Evolutionary conservation across 2,797 vertebrate species (phyloP).

Genomic region (Oryzias sinensis): DNA sequence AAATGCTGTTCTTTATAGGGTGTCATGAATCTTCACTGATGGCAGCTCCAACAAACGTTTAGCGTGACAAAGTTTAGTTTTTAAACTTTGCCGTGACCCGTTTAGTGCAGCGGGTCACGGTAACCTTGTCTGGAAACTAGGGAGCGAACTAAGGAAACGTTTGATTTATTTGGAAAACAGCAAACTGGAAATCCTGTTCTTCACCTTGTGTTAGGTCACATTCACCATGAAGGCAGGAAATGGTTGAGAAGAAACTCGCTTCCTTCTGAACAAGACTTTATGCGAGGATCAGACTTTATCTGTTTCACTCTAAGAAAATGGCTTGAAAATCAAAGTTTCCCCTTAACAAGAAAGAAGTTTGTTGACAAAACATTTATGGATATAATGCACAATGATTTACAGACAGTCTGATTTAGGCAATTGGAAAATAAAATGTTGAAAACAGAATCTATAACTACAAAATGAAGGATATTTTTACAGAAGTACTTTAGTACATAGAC

Average conservation of each 20-base stretch:
- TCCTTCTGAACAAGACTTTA: slow-evolving; percentile 8
- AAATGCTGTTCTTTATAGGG: no score
- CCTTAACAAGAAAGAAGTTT: not conserved
- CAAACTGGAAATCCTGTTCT: slow-evolving; percentile 69
- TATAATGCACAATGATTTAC: slow-evolving; percentile 43
- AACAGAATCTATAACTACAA: no score
- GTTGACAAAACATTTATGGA: slow-evolving; percentile 47
- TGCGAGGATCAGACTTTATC: not conserved
- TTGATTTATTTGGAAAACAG: slow-evolving; percentile 54
- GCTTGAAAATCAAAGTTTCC: not conserved
- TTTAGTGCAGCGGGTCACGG: slow-evolving; percentile 24
- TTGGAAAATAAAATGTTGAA: no score
- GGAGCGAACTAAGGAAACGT: slow-evolving; percentile 54
- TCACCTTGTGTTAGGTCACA: slow-evolving; percentile 46
- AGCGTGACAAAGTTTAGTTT: not conserved
- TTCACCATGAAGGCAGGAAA: slow-evolving; percentile 47
- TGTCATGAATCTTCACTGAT: no score
- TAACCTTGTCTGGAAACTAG: slow-evolving; percentile 54
- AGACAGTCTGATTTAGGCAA: slow-evolving; percentile 8
- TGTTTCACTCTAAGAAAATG: not conserved
- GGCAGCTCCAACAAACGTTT: slow-evolving; percentile 1
- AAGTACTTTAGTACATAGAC: slow-evolving; percentile 8
- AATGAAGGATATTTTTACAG: not conserved
- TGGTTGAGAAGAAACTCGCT: slow-evolving; percentile 53
- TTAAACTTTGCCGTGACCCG: no score